Conservation (phyloP, 2,888 invertebrate genomes). For the Xanthorhoe spadicearia region DNA sequence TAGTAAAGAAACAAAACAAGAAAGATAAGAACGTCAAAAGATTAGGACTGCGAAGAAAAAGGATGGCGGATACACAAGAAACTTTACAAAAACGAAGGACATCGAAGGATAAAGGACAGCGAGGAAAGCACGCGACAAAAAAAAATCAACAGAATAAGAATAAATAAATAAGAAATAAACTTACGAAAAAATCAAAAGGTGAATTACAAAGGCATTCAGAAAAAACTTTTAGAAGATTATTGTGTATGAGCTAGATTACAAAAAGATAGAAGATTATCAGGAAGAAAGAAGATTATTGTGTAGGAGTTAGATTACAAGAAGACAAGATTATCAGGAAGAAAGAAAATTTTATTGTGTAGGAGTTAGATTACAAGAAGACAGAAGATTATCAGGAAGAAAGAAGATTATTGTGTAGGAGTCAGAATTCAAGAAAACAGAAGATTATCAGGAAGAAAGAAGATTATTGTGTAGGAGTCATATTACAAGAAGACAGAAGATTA, state of each 20-base stretch:
- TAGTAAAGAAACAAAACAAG: neutral
- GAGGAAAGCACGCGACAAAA: no score
- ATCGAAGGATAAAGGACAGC: no score
- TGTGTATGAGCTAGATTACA: neutral
- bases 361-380: constrained; percentile 16
- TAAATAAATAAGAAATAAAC: no score
- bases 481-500: no score
- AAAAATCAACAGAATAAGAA: no score
- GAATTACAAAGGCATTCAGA: no score
- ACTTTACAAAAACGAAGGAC: no score
- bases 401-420: constrained; percentile 30
- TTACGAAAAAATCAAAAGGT: no score
- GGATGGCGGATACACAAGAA: neutral
- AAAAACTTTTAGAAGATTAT: no score
- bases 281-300: neutral
- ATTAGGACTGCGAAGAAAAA: neutral
- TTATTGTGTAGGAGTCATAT: neutral
- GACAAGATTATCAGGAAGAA: neutral
- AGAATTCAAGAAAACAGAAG: constrained; percentile 14
- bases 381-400: constrained; percentile 15
- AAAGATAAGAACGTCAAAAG: neutral
- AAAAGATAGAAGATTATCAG: constrained; percentile 24
- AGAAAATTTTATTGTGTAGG: neutral
- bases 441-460: constrained; percentile 15
- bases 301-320: constrained; percentile 27